Evolutionary conservation across 2,113 vertebrate species (phyloP), one percentile per base, ranked within the genome.

Genomic region (Zosterops hypoxanthus): DNA sequence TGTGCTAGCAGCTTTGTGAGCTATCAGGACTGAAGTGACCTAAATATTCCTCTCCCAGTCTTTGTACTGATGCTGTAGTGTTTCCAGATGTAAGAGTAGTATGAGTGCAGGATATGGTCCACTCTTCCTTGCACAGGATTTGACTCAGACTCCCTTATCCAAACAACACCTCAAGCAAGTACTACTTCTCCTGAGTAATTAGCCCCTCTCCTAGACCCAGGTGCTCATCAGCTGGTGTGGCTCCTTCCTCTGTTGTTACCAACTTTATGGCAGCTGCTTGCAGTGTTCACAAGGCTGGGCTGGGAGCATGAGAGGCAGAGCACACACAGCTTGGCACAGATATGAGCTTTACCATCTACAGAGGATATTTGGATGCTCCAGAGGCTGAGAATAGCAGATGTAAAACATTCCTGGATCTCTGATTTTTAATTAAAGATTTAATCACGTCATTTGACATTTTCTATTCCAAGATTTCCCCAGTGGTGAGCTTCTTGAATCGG

Each of bases 251-350:
- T 4, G 0, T 46, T 73, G 42, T 56, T 42, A 73, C 22, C 26
- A 59, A 9, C 20, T 73, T 57, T n/a, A 41, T 49, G 46, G 28
- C 0, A 18, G 49, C 8, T 12, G 24, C 47, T 68, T 6, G 3
- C 39, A 57, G 24, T 12, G 41, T 31, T 53, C 23, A 7, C 6
- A 61, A 34, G 19, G 29, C 18, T 63, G 22, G 23, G 15, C 24
- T 76, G 55, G 29, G 34, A 73, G 15, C 7, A n/a, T 8, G 20
- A 71, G 5, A 20, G 8, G 9, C 59, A 90, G 55, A 34, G 11
- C 2, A 1, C 17, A 44, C 2, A 5, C 49, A 53, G 33, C 16
- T 66, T 0, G 1, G 34, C 44, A 71, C 0, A 0, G 42, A 28
- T 33, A 18, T 0, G 5, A 26, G 16, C 61, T 68, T 87, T 70